Base-by-base conservation (phyloP, 2,797 vertebrate species). In the Antrozous pallidus region DNA sequence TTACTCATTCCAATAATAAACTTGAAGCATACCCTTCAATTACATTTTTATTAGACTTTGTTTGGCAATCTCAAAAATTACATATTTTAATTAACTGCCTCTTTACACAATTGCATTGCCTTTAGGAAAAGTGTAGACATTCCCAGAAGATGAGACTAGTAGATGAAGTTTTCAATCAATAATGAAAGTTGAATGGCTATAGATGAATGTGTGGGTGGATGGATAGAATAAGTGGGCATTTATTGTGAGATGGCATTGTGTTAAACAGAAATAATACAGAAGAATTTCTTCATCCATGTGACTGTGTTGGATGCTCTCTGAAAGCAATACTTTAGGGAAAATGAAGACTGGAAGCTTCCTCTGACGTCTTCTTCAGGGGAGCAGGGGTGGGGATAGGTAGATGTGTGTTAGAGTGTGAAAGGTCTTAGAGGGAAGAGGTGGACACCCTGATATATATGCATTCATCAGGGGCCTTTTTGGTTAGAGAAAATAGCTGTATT, bases 41-140 rank as follows among this genome's bases (percentile, higher is more conserved):
- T 71, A 93, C 38, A 56, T 74, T 88, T 95, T 94, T 86, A 87
- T 86, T 93, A 87, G 85, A 84, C 67, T 91, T 91, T 84, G 26
- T 88, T 49, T 40, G 80, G 42, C 17, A 90, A 24, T 80, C 51
- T 94, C 38, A 88, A 93, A 86, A 96, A 63, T 92, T 92, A 17
- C 16, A 36, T 93, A 36, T 69, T 67, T 86, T 96, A 88, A 71
- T 85, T 96, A 92, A 95, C 88, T 92, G 85, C 45, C 36, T 80
- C 22, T 90, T 94, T 79, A 93, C 94, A 90, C 47, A 92, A 92
- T 73, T 75, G 3, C 31, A 12, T 70, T 91, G 79, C 63, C 93
- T 80, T 94, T 81, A 78, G 31, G 75, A 77, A 69, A 93, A 86
- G 20, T 80, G 31, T 49, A 91, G 54, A 75, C 81, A 67, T 90